phyloP scores from a whole-genome alignment of 2,113 vertebrate species.

The Tychaedon coryphoeus region DNA sequence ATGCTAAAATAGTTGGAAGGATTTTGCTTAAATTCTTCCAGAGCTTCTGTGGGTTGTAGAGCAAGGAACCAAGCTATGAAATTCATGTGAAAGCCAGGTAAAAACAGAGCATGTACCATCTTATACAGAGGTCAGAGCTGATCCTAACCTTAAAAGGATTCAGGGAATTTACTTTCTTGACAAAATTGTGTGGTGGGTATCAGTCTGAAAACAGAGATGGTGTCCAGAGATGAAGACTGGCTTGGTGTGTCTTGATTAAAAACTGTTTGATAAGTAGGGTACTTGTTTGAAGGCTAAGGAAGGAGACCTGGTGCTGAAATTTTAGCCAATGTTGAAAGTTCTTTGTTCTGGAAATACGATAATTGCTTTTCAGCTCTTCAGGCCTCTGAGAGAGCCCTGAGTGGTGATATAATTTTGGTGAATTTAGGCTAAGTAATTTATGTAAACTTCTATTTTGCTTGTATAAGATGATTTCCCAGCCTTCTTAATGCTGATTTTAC shows the following conservation, averaged over 20 bases:
- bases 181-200: background rate
- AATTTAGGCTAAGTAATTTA: background rate
- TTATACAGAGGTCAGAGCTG: background rate
- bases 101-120: background rate
- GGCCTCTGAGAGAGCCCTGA: background rate
- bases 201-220: background rate
- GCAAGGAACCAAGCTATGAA: background rate
- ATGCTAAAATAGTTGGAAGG: conserved; percentile 20
- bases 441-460: background rate
- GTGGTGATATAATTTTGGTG: background rate
- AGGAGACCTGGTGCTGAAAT: background rate
- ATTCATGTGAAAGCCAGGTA: background rate
- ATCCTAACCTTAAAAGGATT: background rate
- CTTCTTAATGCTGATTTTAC: background rate
- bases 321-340: background rate
- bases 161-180: background rate
- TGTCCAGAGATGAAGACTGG: background rate
- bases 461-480: background rate
- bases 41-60: background rate
- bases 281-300: background rate
- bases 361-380: background rate
- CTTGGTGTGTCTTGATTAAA: background rate
- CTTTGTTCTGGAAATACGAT: background rate
- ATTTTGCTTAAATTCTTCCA: conserved; percentile 22
- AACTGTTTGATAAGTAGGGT: background rate